A percentile compares a stretch with the other conserved stretches of the same genome.
Evolutionary conservation across 2,797 vertebrate genomes (phyloP).

Genomic region (Balearica regulorum): DNA sequence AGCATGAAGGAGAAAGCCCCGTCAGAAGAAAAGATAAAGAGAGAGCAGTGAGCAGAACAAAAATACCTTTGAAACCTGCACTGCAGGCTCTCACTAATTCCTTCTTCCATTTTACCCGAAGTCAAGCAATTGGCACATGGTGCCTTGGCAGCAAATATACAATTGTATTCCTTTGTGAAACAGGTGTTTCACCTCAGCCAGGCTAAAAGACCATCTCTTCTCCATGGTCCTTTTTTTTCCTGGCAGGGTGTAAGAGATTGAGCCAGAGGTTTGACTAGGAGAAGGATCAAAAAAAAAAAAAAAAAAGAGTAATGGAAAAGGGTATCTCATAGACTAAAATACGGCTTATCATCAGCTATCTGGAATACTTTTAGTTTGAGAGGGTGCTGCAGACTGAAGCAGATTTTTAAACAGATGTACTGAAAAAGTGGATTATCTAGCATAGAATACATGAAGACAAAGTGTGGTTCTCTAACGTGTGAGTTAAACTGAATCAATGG

Average conservation of each 20-base stretch:
- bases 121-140: not conserved
- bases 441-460: not conserved
- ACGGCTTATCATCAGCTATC: not conserved
- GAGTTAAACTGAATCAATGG: not conserved
- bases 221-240: not conserved
- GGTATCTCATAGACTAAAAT: not conserved
- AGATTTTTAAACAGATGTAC: not conserved
- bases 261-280: not conserved
- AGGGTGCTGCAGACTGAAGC: not conserved
- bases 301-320: not conserved
- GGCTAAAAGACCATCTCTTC: not conserved
- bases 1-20: slow-evolving; percentile 22
- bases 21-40: slow-evolving; percentile 3
- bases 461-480: not conserved
- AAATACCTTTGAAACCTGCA: not conserved
- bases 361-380: not conserved
- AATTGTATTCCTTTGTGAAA: not conserved
- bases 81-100: not conserved
- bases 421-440: not conserved
- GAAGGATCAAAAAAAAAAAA: not conserved
- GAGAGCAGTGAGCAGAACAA: not conserved
- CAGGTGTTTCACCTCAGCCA: not conserved
- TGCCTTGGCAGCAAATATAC: not conserved
- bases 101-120: not conserved
- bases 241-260: not conserved